Conservation (phyloP, 2,888 invertebrate species). For the Polyommatus icarus region DNA sequence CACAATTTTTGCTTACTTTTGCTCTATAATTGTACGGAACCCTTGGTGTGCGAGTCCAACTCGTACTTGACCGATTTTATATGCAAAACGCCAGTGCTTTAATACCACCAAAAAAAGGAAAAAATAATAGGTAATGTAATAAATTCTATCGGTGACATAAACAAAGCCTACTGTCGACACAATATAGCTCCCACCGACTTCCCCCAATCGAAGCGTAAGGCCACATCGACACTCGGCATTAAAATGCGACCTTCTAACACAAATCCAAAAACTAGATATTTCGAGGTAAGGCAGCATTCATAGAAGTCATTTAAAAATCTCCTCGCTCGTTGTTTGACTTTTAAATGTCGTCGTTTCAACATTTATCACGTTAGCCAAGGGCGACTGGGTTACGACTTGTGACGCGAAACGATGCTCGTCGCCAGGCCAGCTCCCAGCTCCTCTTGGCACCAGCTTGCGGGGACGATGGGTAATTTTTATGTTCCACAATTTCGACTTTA, state of each 20-base stretch:
- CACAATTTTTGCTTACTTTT: too few species aligned
- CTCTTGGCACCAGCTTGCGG: not conserved
- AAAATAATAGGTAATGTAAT: not conserved
- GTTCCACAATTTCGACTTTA: too few species aligned
- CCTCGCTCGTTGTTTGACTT: conserved; percentile 43
- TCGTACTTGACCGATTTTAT: too few species aligned
- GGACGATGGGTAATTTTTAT: not conserved
- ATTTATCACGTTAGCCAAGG: conserved; percentile 40
- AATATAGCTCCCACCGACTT: not conserved
- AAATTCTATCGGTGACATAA: not conserved
- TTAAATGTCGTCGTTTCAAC: conserved; percentile 46
- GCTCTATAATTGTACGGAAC: too few species aligned
- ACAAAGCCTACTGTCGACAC: not conserved
- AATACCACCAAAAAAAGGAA: not conserved
- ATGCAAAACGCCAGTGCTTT: too few species aligned
- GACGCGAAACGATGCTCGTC: conserved; percentile 22
- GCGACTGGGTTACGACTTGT: conserved; percentile 35
- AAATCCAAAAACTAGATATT: conserved; percentile 33
- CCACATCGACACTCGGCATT: conserved; percentile 31
- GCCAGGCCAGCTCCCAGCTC: too few species aligned
- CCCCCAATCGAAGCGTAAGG: conserved; percentile 9
- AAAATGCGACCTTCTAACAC: conserved; percentile 33
- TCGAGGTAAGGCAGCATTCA: conserved; percentile 35
- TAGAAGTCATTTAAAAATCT: conserved; percentile 41
- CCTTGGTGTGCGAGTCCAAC: too few species aligned